Evolutionary conservation across 2,113 vertebrate genomes (phyloP), one percentile per base, ranked within the genome.

Genomic region (Syngnathus scovelli): DNA sequence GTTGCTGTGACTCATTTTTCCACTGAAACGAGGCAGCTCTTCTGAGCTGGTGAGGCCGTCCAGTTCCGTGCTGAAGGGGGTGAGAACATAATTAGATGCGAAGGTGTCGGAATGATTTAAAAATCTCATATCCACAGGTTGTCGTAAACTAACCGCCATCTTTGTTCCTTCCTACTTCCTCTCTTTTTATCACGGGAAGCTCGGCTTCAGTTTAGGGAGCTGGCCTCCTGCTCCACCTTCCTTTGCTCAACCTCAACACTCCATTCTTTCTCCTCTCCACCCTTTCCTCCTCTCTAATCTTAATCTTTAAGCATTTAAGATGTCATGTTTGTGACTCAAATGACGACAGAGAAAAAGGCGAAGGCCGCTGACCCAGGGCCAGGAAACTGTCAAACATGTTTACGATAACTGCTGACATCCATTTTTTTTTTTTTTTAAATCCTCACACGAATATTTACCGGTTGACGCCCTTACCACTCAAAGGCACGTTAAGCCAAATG

Each of bases 31-130:
- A 79, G 46, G 77, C 70, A 7, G 69, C 75, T 75, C 90, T 78
- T 70, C 63, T 82, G 44, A 92, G 66, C 44, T 51, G 84, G 69
- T 92, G 91, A 66, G 91, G 89, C 69, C 89, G 80, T 46, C 88
- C 90, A 46, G 87, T 83, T 72, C 83, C 77, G 59, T 86, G 85
- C 91, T 92, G 82, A 51, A 56, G 59, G 51, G 54, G 21, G 13
- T 15, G 62, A 71, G 49, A 49, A 13, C 38, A 67, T n/a, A 19
- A 51, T n/a, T 19, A 51, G 48, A 7, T 19, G 6, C 19, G 23
- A 38, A n/a, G 54, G 37, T 51, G 38, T 41, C 61, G 43, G 27
- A 58, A 59, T 33, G 27, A 33, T 33, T 33, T 33, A 33, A 33
- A 33, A 33, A 33, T 33, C 27, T 33, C 27, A 33, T 3, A 33